Evolutionary conservation across 2,888 invertebrate genomes (phyloP).

Genomic region (Volucella inanis): DNA sequence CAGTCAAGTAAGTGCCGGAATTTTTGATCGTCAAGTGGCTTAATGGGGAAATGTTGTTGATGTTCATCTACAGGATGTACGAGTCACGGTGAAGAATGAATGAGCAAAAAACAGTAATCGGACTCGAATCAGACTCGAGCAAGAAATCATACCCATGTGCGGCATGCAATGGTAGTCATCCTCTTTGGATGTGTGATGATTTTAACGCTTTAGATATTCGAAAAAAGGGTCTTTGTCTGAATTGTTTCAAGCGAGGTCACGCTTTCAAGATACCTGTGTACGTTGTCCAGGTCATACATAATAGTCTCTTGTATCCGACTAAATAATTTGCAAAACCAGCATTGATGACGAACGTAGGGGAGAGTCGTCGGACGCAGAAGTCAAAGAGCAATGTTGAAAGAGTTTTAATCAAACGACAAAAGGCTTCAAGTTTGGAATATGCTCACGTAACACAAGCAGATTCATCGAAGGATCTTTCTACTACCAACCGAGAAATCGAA

Average conservation of each 20-base stretch:
- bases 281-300: too few relatives aligned
- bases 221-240: neutral
- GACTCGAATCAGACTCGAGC: too few relatives aligned
- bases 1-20: neutral
- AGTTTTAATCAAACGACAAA: too few relatives aligned
- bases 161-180: neutral
- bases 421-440: too few relatives aligned
- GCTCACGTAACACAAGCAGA: too few relatives aligned
- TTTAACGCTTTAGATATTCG: neutral
- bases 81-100: constrained; percentile 2
- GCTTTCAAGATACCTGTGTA: neutral
- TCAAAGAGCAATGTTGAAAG: neutral
- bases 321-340: too few relatives aligned
- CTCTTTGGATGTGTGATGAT: constrained; percentile 7
- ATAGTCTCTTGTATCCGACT: too few relatives aligned
- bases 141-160: too few relatives aligned
- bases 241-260: neutral
- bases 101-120: neutral
- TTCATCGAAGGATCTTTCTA: too few relatives aligned
- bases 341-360: neutral
- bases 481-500: too few relatives aligned
- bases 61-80: neutral
- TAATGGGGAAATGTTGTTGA: constrained; percentile 2
- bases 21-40: constrained; percentile 3
- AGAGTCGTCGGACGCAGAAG: neutral